Percentiles rank a stretch among this genome's conserved stretches.
phyloP scores from a whole-genome alignment of 2,888 invertebrate species.

The Esperia sulphurella region DNA sequence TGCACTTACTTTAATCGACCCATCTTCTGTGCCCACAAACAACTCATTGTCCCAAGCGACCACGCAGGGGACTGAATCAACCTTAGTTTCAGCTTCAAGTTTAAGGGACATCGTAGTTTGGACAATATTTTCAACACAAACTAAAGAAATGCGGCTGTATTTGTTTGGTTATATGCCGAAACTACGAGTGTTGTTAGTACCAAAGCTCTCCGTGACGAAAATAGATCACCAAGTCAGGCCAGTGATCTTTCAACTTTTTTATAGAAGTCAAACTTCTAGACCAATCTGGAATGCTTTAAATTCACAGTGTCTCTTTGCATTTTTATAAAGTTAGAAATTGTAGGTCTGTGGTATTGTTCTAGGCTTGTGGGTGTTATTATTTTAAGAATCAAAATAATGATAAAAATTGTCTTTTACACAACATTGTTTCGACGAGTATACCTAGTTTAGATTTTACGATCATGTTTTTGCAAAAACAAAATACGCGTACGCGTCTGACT shows the following conservation, averaged over 20 bases:
- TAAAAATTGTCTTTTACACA: too few relatives aligned
- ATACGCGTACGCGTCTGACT: too few relatives aligned
- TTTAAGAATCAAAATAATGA: too few relatives aligned
- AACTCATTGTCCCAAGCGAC: slow-evolving; percentile 53
- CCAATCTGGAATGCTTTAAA: slow-evolving; percentile 21
- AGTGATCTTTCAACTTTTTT: slow-evolving; percentile 36
- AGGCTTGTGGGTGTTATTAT: too few relatives aligned
- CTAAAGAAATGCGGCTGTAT: slow-evolving; percentile 18
- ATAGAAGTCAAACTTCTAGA: slow-evolving; percentile 37
- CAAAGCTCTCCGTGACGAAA: slow-evolving; percentile 30
- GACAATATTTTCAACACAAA: slow-evolving; percentile 9
- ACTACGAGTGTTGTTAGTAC: slow-evolving; percentile 26
- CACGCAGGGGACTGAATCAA: slow-evolving; percentile 61
- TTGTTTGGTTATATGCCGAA: slow-evolving; percentile 24
- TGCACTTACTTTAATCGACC: slow-evolving; percentile 53
- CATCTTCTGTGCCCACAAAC: slow-evolving; percentile 60
- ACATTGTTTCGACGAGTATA: too few relatives aligned
- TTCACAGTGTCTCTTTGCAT: neutral
- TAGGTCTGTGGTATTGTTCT: too few relatives aligned
- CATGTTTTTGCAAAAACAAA: too few relatives aligned
- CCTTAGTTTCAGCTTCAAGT: slow-evolving; percentile 46
- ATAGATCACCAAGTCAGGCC: slow-evolving; percentile 31
- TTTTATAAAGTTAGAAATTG: too few relatives aligned
- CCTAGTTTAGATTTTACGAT: too few relatives aligned
- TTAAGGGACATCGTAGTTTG: slow-evolving; percentile 48